Base-by-base conservation (phyloP, 2,113 vertebrate species). In the Proteles cristata region DNA sequence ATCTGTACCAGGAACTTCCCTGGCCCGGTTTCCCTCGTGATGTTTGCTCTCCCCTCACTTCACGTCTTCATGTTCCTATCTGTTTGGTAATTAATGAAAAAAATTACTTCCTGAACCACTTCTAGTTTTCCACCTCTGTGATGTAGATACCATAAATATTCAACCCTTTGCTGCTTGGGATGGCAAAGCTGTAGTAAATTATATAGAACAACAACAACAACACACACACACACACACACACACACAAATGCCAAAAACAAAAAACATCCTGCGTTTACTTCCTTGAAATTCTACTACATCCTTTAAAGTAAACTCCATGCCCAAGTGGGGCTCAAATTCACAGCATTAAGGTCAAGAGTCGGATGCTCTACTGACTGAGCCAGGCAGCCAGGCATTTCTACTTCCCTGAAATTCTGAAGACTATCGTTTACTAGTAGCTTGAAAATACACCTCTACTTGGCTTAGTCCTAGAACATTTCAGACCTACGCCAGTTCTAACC, bases 71-170 rank as follows among this genome's bases (percentile, higher is more conserved):
- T 68, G 66, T 90, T 48, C 65, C 45, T 79, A 11, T 48, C 85
- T 71, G 74, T 76, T 96, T 95, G 74, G 39, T 65, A 71, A 31
- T 66, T 58, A 96, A 90, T 35, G 94, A 76, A 77, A 95, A 95
- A 89, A 31, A 39, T n/a, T n/a, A 4, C 39, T 97, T 97, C 86
- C 5, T 16, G 84, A 55, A 79, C 74, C 73, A 74, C 81, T 96
- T 97, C 76, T 88, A 58, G 58, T 77, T 93, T 98, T 95, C 84
- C 23, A 88, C 43, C 76, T 45, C 7, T 2, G 0, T 23, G 66
- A 94, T 58, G 8, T n/a, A 45, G 1, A 28, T 7, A 14, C 43
- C 45, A 48, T n/a, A 92, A 96, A 97, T 90, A 76, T 23, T 89
- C 90, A 90, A 66, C 35, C 19, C 21, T 16, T 31, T 55, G 66